Conservation (phyloP, 2,113 vertebrate species). For the Vidua chalybeata region DNA sequence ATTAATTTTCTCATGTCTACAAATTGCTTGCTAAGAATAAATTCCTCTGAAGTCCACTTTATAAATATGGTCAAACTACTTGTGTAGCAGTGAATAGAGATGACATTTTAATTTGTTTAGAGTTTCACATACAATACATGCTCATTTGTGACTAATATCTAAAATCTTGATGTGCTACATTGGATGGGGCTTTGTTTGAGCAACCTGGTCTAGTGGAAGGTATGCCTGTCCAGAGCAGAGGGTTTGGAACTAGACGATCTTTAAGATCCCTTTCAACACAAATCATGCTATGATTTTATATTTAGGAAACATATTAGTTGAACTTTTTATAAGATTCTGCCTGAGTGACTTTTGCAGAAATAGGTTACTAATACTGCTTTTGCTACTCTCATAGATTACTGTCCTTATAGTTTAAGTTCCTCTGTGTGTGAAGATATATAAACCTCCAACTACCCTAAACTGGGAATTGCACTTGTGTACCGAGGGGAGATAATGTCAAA, state of each 20-base stretch:
- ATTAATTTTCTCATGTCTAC: not conserved
- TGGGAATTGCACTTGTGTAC: not conserved
- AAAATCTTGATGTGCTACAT: not conserved
- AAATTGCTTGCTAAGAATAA: conserved; percentile 30
- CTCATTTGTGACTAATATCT: conserved; percentile 52
- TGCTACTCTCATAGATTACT: not conserved
- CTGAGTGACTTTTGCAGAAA: not conserved
- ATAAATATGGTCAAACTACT: conserved; percentile 48
- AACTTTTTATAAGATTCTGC: not conserved
- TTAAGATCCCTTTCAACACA: not conserved
- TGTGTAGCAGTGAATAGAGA: conserved; percentile 18
- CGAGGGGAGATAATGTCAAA: not conserved
- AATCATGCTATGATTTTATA: not conserved
- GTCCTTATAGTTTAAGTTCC: not conserved
- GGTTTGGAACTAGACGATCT: not conserved
- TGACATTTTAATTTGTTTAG: conserved; percentile 63
- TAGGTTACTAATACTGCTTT: not conserved
- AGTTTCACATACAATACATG: conserved; percentile 10
- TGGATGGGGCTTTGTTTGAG: not conserved
- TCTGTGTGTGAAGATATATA: not conserved
- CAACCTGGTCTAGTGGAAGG: not conserved
- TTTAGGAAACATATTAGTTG: not conserved
- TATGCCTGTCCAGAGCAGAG: not conserved
- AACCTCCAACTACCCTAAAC: not conserved
- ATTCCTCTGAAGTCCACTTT: conserved; percentile 13